phyloP scores from a whole-genome alignment of 2,888 invertebrate species.

The Syrista parreyssii region DNA sequence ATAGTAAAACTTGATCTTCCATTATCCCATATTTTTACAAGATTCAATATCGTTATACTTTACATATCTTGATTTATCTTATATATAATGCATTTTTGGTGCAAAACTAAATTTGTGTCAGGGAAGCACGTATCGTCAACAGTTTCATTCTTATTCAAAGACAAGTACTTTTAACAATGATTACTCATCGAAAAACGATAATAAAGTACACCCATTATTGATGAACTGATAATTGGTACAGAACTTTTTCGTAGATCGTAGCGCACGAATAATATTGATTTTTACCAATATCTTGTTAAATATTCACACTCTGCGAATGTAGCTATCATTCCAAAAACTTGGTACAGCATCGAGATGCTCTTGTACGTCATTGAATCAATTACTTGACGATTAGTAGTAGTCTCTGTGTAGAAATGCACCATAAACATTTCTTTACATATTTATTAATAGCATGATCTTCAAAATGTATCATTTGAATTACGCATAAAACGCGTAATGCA shows the following conservation, averaged over 20 bases:
- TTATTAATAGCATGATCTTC: neutral
- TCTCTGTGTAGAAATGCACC: neutral
- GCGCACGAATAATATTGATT: neutral
- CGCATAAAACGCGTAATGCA: neutral
- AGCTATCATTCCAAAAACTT: neutral
- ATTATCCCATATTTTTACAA: slow-evolving; percentile 23
- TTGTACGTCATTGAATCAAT: neutral
- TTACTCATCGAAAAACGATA: slow-evolving; percentile 4
- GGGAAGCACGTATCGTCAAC: slow-evolving; percentile 53
- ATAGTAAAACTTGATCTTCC: neutral
- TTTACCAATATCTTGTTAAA: neutral
- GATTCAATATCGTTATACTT: slow-evolving; percentile 18
- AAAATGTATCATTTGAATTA: neutral
- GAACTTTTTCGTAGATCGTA: neutral
- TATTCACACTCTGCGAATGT: neutral
- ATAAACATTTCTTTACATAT: neutral
- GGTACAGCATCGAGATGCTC: neutral
- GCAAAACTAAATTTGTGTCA: slow-evolving; percentile 40
- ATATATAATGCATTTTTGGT: slow-evolving; percentile 21
- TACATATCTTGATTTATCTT: slow-evolving; percentile 19
- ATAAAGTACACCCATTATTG: neutral
- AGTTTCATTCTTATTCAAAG: slow-evolving; percentile 17
- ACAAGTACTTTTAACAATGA: slow-evolving; percentile 4
- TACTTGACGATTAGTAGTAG: neutral
- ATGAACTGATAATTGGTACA: neutral